These are phyloP conservation scores for Neopelma chrysocephalum DNA, from an alignment of 2,797 vertebrate genomes.

Conservation along the genomic window DNA sequence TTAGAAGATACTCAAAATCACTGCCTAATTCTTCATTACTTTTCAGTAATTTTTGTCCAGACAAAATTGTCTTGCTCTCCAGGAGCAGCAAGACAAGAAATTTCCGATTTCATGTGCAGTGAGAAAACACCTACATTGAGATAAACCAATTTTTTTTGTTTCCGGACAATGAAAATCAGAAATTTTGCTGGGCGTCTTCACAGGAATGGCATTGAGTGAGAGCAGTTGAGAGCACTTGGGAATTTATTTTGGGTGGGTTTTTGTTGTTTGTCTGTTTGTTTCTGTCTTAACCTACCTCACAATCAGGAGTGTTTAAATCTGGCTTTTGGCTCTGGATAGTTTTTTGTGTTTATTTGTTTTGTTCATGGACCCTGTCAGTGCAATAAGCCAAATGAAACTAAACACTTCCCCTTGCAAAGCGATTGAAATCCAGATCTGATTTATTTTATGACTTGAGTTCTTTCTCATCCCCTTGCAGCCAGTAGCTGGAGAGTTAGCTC, in stretches of 20 bases:
- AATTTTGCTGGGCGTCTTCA: background rate
- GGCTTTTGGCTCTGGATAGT: background rate
- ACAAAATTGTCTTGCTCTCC: no score
- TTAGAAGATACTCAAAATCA: background rate
- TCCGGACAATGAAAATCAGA: background rate
- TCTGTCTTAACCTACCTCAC: background rate
- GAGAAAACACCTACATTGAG: background rate
- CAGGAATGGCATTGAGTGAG: background rate
- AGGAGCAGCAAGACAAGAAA: background rate
- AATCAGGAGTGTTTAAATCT: background rate
- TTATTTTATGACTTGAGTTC: background rate
- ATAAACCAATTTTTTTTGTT: background rate
- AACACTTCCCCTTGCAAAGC: background rate
- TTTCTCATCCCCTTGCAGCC: background rate
- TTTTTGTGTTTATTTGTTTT: background rate
- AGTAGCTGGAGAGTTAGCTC: background rate
- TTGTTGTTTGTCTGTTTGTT: background rate
- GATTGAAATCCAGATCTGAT: background rate
- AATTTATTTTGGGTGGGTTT: background rate
- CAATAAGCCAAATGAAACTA: background rate
- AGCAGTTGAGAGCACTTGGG: background rate
- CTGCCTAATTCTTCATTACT: background rate
- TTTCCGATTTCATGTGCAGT: background rate
- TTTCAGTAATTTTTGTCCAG: background rate
- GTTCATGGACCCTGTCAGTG: background rate